These are phyloP conservation scores for Troides helena DNA, from an alignment of 2,888 invertebrate species.

Conservation along the genomic window DNA sequence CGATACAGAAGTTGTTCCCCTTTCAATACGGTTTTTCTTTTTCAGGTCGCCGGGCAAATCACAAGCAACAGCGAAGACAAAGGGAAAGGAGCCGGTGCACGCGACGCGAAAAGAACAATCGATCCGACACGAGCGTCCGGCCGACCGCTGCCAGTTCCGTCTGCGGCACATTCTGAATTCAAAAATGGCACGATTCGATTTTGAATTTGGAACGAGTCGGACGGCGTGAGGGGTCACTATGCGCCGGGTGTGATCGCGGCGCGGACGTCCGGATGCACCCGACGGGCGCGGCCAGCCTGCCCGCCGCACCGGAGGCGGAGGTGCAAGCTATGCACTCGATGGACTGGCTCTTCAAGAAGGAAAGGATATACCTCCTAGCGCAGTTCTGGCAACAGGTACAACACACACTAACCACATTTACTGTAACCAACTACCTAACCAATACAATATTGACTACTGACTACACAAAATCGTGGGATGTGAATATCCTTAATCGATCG, in stretches of 20 bases:
- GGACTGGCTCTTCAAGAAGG: conserved; percentile 98
- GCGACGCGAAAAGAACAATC: conserved; percentile 59
- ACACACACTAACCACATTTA: background rate
- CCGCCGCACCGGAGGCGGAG: conserved; percentile 92
- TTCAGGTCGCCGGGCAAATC: conserved; percentile 53
- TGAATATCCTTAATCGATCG: too few species aligned
- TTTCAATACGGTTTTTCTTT: conserved; percentile 71
- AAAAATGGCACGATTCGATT: conserved; percentile 47
- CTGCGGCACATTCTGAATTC: conserved; percentile 11
- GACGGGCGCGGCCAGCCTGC: conserved; percentile 85
- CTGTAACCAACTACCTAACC: too few species aligned
- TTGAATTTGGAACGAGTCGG: conserved; percentile 42
- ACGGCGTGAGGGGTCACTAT: conserved; percentile 55
- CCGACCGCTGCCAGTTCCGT: conserved; percentile 20
- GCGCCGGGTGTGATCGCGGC: conserved; percentile 60
- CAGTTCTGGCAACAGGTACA: conserved; percentile 98
- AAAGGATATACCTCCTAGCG: conserved; percentile 94
- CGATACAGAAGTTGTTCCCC: conserved; percentile 65
- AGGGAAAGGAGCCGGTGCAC: conserved; percentile 45
- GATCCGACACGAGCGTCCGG: conserved; percentile 44
- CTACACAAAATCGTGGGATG: too few species aligned
- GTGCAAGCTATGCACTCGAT: conserved; percentile 96
- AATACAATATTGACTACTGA: too few species aligned
- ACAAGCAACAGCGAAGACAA: conserved; percentile 46
- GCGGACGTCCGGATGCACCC: conserved; percentile 85